Conservation (phyloP, 2,888 invertebrate species). For the Andricus quercusramuli region DNA sequence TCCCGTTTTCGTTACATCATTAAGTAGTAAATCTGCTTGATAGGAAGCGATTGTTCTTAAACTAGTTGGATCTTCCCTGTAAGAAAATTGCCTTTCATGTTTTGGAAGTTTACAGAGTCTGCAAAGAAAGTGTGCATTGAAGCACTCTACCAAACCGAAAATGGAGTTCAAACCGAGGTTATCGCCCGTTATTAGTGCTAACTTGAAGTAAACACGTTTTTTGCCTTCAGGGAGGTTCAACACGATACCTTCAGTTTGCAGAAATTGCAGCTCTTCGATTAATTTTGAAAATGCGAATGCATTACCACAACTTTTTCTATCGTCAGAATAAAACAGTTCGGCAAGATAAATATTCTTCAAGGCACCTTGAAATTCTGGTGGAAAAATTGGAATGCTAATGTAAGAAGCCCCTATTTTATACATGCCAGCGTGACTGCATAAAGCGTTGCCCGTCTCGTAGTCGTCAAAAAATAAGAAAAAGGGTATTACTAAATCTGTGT, state of each 20-base stretch:
- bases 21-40: background rate
- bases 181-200: constrained; percentile 49
- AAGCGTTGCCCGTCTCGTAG: too few species aligned
- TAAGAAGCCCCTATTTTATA: too few species aligned
- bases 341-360: too few species aligned
- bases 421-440: too few species aligned
- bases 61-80: background rate
- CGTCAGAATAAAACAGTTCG: too few species aligned
- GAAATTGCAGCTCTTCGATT: too few species aligned
- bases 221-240: constrained; percentile 36
- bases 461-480: too few species aligned
- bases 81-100: background rate
- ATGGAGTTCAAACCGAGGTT: constrained; percentile 39
- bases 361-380: too few species aligned
- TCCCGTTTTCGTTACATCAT: constrained; percentile 37
- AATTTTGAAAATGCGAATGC: too few species aligned
- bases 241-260: constrained; percentile 46
- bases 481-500: too few species aligned
- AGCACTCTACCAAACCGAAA: constrained; percentile 48
- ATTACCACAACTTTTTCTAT: too few species aligned
- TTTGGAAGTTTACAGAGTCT: constrained; percentile 50
- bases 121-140: constrained; percentile 50
- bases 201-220: background rate
- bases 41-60: background rate
- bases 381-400: too few species aligned